These are phyloP conservation scores for Listrodromus nycthemerus DNA, from an alignment of 2,888 invertebrate genomes.

Conservation along the genomic window DNA sequence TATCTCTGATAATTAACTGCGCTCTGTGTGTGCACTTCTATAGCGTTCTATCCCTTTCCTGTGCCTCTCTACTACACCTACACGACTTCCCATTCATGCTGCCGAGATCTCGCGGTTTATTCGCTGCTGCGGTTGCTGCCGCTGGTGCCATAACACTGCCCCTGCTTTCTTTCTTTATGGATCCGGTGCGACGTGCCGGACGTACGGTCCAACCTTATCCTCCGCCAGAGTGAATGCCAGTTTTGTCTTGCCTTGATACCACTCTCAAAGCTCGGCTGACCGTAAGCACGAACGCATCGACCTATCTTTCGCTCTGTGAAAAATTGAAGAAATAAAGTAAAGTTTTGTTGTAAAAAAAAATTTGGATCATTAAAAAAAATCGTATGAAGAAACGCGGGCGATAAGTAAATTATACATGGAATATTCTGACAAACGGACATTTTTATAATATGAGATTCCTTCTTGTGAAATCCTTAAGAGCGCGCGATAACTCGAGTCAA, in stretches of 20 bases:
- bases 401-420: not conserved
- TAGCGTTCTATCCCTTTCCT: constrained; percentile 56
- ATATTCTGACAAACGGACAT: not conserved
- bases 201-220: constrained; percentile 53
- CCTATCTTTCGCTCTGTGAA: not conserved
- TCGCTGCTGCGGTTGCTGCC: constrained; percentile 30
- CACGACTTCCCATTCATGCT: constrained; percentile 65
- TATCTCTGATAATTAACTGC: constrained; percentile 73
- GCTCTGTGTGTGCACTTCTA: constrained; percentile 61
- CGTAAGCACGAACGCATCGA: not conserved
- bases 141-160: constrained; percentile 27
- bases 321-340: not conserved
- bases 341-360: not conserved
- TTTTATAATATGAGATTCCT: not conserved
- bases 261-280: not conserved
- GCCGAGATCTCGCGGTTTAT: constrained; percentile 44
- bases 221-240: constrained; percentile 25
- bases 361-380: not conserved
- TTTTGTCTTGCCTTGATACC: constrained; percentile 22
- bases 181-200: constrained; percentile 56
- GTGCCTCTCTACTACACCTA: constrained; percentile 44
- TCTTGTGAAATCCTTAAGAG: not conserved
- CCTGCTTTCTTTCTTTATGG: constrained; percentile 60
- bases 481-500: not conserved
- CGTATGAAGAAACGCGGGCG: no score